phyloP scores from a whole-genome alignment of 2,113 vertebrate genomes.

The Bubalus kerabau region DNA sequence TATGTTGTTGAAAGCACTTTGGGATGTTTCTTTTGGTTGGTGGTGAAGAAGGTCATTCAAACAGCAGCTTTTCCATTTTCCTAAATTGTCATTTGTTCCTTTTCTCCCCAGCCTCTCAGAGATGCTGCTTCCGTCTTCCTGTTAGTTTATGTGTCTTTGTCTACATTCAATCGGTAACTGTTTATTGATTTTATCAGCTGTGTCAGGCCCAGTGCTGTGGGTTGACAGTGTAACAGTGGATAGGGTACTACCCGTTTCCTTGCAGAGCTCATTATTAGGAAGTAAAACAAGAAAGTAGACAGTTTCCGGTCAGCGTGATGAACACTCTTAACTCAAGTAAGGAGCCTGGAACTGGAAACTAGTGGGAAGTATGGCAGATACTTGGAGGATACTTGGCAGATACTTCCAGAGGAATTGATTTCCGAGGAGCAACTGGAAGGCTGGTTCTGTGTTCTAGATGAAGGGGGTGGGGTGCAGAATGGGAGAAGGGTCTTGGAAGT shows the following conservation, averaged over 20 bases:
- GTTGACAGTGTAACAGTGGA: accelerated
- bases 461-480: background rate
- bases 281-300: background rate
- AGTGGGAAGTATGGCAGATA: background rate
- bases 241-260: background rate
- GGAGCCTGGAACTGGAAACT: background rate
- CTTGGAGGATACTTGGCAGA: background rate
- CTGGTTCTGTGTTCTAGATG: background rate
- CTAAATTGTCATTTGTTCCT: background rate
- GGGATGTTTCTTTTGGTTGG: background rate
- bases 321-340: background rate
- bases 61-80: background rate
- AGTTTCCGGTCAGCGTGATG: background rate
- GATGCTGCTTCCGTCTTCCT: background rate
- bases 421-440: background rate
- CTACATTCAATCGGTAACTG: background rate
- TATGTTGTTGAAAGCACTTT: background rate
- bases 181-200: background rate
- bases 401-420: background rate
- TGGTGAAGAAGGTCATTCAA: background rate
- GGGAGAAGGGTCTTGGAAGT: background rate
- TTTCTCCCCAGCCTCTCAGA: background rate
- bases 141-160: background rate
- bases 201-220: background rate
- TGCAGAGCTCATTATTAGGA: background rate